Base-by-base conservation (phyloP, 2,797 vertebrate genomes). In the Silurus lanzhouensis region DNA sequence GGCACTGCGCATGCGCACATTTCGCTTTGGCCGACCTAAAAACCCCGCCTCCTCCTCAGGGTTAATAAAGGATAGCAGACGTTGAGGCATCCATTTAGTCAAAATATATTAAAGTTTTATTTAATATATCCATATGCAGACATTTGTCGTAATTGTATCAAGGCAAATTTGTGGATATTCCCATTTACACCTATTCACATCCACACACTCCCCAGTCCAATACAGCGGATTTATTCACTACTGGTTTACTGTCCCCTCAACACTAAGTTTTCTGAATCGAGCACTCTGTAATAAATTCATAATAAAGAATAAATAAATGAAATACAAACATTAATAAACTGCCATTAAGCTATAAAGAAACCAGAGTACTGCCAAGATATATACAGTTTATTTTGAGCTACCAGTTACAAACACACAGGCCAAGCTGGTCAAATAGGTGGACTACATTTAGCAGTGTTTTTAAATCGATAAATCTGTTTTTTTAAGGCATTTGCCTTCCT, bases 1-100 rank as follows among this genome's bases (percentile, higher is more conserved):
- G 57, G n/a, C 27, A 70, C 25, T 86, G 86, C 91, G 89, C 91
- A 91, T 84, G 90, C 71, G 89, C 64, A 2, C 0, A 14, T 10
- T 58, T 55, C 3, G 8, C 57, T 57, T 76, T 31, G 44, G 68
- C 20, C 20, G 55, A 58, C 27, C 14, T 44, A 20, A 48, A 4
- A 46, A 15, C 55, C 55, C 8, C 55, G 55, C 1, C 13, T 1
- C 25, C 7, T 44, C 15, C 31, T 44, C 67, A 68, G 14, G 38
- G 12, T 4, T 46, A 12, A 46, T 2, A 20, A 3, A 3, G 38
- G 10, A 8, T 22, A 48, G 46, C 27, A 20, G 22, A 20, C 17
- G 48, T 52, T 46, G 14, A n/a, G 20, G 10, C 20, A 48, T 12
- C 48, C 0, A 22, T 46, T 71, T 71, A 71, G 10, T 71, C 17